These are phyloP conservation scores for Sycon ciliatum DNA, from an alignment of 37 sponge, comb jelly and placozoan genomes.

Conservation along the genomic window DNA sequence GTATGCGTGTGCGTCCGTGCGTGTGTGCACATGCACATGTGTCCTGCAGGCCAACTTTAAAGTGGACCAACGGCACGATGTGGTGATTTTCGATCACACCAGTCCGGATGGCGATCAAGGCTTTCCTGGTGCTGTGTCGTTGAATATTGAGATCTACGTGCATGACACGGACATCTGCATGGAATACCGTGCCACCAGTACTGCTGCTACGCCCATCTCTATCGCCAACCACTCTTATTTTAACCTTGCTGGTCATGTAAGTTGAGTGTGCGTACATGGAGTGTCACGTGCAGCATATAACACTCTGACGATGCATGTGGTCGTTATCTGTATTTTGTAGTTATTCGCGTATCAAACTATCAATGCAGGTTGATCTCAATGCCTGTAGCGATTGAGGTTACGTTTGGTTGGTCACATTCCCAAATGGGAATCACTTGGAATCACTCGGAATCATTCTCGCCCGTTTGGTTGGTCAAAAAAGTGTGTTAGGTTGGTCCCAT, in stretches of 20 bases:
- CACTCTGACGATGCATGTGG: slow-evolving; percentile 29
- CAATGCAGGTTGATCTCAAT: not conserved
- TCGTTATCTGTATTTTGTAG: no score
- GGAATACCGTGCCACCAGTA: slow-evolving; percentile 55
- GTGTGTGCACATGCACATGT: not conserved
- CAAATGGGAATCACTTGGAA: no score
- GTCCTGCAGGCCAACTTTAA: slow-evolving; percentile 45
- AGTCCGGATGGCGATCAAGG: slow-evolving; percentile 78
- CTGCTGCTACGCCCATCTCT: slow-evolving; percentile 63
- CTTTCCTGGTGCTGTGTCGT: slow-evolving; percentile 69
- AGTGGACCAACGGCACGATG: slow-evolving; percentile 1
- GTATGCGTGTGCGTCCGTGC: not conserved
- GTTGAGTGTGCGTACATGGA: not conserved
- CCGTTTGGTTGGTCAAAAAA: no score
- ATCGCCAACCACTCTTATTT: slow-evolving; percentile 89
- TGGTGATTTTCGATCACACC: slow-evolving; percentile 35
- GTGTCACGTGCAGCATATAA: no score
- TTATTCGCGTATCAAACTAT: no score
- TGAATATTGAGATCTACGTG: slow-evolving; percentile 38
- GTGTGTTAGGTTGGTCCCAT: no score
- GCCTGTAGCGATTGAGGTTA: not conserved
- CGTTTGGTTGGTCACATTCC: no score
- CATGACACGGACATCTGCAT: slow-evolving; percentile 45
- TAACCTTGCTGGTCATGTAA: slow-evolving; percentile 61
- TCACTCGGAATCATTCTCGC: no score